These are phyloP conservation scores for Cistogaster globosa DNA, from an alignment of 2,888 invertebrate species.

Conservation along the genomic window DNA sequence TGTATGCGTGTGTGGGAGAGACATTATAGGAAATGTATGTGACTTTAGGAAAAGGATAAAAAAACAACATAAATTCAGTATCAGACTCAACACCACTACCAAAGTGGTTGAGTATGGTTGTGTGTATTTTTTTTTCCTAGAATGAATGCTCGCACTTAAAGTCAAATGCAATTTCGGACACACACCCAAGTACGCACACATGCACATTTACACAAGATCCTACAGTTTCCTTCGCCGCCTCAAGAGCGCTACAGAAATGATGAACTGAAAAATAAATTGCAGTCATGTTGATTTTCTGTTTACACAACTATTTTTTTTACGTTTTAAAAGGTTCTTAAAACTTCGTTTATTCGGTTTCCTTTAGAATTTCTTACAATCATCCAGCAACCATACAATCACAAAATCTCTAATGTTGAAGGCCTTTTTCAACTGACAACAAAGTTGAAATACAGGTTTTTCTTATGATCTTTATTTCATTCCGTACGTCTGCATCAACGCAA, in stretches of 20 bases:
- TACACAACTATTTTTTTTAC: slow-evolving; percentile 40
- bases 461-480: no score
- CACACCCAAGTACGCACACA: background rate
- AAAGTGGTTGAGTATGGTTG: background rate
- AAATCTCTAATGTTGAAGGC: no score
- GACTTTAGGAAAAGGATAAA: slow-evolving; percentile 14
- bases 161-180: slow-evolving; percentile 22
- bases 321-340: background rate
- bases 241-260: slow-evolving; percentile 14
- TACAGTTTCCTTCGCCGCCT: slow-evolving; percentile 1
- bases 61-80: slow-evolving; percentile 14
- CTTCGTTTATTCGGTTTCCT: slow-evolving; percentile 20
- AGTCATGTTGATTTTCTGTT: slow-evolving; percentile 62
- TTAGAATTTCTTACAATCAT: slow-evolving; percentile 23
- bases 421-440: no score
- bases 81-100: slow-evolving; percentile 4
- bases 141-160: background rate
- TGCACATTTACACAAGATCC: background rate
- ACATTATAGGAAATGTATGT: slow-evolving; percentile 11
- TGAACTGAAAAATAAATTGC: slow-evolving; percentile 55
- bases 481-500: no score
- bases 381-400: background rate
- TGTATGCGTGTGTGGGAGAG: background rate
- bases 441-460: no score
- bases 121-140: slow-evolving; percentile 22